phyloP scores from a whole-genome alignment of 2,113 vertebrate genomes.

The Arizona elegans region DNA sequence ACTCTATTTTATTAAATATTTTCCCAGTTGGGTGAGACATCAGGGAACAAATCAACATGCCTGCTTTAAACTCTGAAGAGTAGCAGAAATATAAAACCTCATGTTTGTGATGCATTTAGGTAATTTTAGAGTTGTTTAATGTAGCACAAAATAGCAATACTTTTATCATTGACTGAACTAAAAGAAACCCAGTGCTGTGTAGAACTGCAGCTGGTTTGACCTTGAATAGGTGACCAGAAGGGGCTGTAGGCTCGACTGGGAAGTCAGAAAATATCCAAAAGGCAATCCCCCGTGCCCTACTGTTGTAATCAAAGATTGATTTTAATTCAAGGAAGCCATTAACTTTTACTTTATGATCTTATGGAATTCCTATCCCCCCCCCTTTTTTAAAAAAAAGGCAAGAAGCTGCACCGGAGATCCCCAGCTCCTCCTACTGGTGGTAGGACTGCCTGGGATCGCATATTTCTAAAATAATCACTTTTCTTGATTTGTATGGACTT shows the following conservation, averaged over 20 bases:
- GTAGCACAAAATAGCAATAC: background rate
- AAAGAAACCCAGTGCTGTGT: background rate
- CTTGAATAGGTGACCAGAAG: background rate
- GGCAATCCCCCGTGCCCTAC: accelerated
- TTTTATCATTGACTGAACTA: background rate
- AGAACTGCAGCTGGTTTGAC: background rate
- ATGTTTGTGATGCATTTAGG: background rate
- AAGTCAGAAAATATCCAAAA: background rate
- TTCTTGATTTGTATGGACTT: conserved; percentile 1
- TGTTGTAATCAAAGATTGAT: background rate
- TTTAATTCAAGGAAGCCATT: background rate
- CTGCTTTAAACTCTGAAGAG: background rate
- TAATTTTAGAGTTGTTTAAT: background rate
- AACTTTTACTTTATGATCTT: background rate
- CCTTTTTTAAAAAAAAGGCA: background rate
- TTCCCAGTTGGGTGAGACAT: background rate
- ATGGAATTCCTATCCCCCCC: background rate
- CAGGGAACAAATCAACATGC: background rate
- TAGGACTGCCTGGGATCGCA: background rate
- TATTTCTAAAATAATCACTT: background rate
- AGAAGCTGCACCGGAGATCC: background rate
- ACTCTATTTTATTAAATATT: background rate
- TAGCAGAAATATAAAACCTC: background rate
- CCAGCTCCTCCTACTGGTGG: background rate
- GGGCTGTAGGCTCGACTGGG: background rate